Evolutionary conservation across 2,888 invertebrate species (phyloP), one percentile per base, ranked within the genome.

Genomic region (Mythimna pallens): DNA sequence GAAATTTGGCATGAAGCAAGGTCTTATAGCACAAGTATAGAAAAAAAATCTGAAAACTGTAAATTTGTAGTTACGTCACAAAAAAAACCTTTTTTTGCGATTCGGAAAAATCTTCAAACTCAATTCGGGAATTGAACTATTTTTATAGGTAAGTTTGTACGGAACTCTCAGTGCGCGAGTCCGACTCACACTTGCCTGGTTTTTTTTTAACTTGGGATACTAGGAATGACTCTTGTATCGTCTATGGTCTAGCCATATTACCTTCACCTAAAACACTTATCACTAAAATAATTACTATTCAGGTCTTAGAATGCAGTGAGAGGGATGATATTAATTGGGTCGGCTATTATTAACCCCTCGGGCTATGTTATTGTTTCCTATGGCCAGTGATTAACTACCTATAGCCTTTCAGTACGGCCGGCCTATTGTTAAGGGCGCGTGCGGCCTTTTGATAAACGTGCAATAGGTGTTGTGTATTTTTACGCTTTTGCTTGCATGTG

Each of bases 291-390:
- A 86, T 81, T 75, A 80, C 71, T 66, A 76, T 78, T 74, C 64
- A 73, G 69, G 58, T 59, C 40, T 30, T 80, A 81, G 76, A 86
- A 78, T 78, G 73, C 66, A 80, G 66, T 58, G 73, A 62, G 72
- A 57, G 52, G 65, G 73, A 73, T 65, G 47, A 81, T 81, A 83
- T 83, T 81, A 85, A 86, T 83, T 86, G 80, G 86, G 83, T 86
- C 78, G 72, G 65, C 73, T 66, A 75, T 84, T 80, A 87, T 82
- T 73, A 82, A 76, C 74, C 68, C 72, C 64, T 14, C 65, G 25
- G 76, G 76, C 75, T 69, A 73, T 78, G 77, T 78, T 82, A 83
- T 85, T 86, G 85, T 86, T 80, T 73, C 61, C 69, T 55, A 81
- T 73, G 78, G 65, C 61, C 22, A 47, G 65, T 86, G 76, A 78